Conservation (phyloP, 2,113 vertebrate genomes). For the Damaliscus lunatus region DNA sequence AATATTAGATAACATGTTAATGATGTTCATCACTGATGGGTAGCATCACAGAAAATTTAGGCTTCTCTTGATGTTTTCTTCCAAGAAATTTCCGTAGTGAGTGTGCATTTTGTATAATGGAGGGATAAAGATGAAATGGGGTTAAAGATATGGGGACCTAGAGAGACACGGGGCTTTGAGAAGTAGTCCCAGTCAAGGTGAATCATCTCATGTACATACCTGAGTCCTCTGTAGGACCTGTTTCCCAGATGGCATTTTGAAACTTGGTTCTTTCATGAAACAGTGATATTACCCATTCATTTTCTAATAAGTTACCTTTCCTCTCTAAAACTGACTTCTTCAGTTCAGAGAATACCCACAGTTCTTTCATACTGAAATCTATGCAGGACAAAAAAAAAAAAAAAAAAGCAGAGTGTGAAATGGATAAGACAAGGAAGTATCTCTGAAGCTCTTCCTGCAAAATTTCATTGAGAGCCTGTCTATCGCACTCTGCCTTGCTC, state of each 20-base stretch:
- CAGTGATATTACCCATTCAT: background rate
- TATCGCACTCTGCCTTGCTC: background rate
- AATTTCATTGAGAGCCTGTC: background rate
- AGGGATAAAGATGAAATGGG: background rate
- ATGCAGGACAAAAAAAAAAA: background rate
- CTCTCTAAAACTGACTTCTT: background rate
- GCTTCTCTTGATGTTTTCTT: background rate
- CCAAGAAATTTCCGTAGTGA: background rate
- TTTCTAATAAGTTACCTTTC: background rate
- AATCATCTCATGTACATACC: background rate
- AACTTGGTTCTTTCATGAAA: background rate
- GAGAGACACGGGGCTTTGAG: fast-evolving
- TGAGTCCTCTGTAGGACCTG: background rate
- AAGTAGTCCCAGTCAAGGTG: background rate
- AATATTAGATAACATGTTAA: background rate
- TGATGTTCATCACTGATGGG: background rate
- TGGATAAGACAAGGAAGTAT: background rate
- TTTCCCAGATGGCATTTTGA: background rate
- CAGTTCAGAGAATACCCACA: background rate
- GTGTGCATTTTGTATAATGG: background rate
- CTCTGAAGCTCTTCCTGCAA: background rate
- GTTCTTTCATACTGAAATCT: background rate
- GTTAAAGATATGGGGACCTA: background rate
- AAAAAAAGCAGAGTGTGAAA: background rate
- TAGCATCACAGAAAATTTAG: background rate